These are phyloP conservation scores for Salvelinus sp. DNA, from an alignment of 2,113 vertebrate species.

Conservation along the genomic window DNA sequence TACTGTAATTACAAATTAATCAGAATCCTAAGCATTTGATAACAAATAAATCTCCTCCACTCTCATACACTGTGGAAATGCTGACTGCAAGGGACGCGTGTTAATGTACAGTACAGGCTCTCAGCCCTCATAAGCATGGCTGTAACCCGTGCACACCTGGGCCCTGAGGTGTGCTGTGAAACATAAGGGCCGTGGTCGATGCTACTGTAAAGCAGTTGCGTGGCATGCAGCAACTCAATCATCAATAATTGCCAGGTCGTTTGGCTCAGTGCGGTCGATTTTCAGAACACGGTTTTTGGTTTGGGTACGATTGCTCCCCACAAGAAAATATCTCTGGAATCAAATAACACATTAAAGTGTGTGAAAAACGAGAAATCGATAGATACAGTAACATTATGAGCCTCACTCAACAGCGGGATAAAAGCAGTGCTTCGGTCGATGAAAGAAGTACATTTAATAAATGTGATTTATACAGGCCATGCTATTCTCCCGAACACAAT, in stretches of 20 bases:
- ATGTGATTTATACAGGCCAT: background rate
- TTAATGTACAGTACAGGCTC: no score
- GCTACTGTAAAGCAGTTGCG: no score
- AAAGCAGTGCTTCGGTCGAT: background rate
- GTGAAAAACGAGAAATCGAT: background rate
- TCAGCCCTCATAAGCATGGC: constrained; percentile 33
- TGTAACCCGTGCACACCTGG: no score
- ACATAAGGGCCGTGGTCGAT: constrained; percentile 31
- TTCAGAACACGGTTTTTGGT: constrained; percentile 93
- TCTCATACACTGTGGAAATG: constrained; percentile 49
- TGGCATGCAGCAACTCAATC: constrained; percentile 71
- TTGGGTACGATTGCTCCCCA: constrained; percentile 92
- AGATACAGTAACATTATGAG: background rate
- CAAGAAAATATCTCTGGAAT: constrained; percentile 89
- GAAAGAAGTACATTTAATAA: background rate
- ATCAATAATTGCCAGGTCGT: constrained; percentile 92
- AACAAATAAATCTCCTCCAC: constrained; percentile 24
- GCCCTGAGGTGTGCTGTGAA: constrained; percentile 45
- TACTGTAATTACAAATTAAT: constrained; percentile 50
- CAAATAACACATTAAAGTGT: constrained; percentile 11
- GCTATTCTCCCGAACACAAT: background rate
- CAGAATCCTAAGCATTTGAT: constrained; percentile 33
- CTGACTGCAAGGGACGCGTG: constrained; percentile 5
- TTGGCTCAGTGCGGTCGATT: constrained; percentile 95
- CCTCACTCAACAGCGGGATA: background rate